Evolutionary conservation across 2,113 vertebrate genomes (phyloP).

Genomic region (Ictalurus punctatus): DNA sequence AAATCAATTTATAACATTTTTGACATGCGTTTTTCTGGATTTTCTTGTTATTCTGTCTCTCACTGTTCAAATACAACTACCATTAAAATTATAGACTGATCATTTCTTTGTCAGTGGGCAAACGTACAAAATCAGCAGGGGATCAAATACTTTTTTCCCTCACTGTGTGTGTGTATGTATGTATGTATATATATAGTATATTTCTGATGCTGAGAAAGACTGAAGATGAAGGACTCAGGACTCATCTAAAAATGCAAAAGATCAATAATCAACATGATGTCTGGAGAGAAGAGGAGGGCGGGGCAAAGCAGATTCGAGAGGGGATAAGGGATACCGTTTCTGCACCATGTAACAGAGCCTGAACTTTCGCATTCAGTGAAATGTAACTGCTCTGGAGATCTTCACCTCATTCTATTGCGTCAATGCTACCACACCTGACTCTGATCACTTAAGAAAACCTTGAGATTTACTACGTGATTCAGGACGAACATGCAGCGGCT

Average conservation of each 20-base stretch:
- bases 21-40: no score
- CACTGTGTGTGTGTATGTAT: no score
- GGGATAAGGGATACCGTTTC: not conserved
- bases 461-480: not conserved
- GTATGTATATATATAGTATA: no score
- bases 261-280: not conserved
- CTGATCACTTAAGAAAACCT: not conserved
- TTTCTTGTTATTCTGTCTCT: no score
- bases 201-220: not conserved
- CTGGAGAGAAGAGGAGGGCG: not conserved
- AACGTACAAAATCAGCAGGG: no score
- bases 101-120: no score
- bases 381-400: not conserved
- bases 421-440: not conserved
- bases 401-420: not conserved
- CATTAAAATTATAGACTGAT: no score
- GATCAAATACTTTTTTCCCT: no score
- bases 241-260: not conserved
- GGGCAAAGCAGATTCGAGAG: not conserved
- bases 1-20: no score
- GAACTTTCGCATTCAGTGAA: not conserved
- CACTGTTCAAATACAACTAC: no score
- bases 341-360: not conserved
- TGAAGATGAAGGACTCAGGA: not conserved
- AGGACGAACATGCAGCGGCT: not conserved